Evolutionary conservation across 2,797 vertebrate species (phyloP).

Genomic region (Crenichthys baileyi): DNA sequence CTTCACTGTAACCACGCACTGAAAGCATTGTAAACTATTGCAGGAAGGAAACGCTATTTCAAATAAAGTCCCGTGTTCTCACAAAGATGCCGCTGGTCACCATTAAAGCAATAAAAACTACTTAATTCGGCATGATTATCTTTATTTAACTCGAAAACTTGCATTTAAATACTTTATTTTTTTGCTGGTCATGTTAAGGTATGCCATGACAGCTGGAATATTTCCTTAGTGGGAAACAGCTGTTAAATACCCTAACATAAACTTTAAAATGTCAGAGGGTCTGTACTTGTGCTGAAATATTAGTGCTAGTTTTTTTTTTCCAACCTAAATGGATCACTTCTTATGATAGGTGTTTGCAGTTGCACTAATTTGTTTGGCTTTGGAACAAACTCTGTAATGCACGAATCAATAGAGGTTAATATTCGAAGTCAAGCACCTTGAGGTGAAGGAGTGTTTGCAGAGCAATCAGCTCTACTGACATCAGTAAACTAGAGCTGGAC

Average conservation of each 20-base stretch:
- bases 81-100: neutral
- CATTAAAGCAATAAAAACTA: neutral
- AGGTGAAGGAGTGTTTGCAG: neutral
- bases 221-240: constrained; percentile 14
- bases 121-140: neutral
- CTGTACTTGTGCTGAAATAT: neutral
- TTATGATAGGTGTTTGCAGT: neutral
- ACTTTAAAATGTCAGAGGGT: neutral
- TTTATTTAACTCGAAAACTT: neutral
- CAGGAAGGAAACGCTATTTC: neutral
- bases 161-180: constrained; percentile 6
- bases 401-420: neutral
- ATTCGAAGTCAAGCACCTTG: constrained; percentile 2
- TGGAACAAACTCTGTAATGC: neutral
- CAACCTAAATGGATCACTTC: neutral
- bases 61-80: neutral
- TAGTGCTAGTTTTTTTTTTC: neutral
- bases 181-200: constrained; percentile 38
- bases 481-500: neutral
- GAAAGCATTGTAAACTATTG: neutral
- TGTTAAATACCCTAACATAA: neutral
- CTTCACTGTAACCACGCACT: neutral
- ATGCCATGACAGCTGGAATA: constrained; percentile 71
- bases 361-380: neutral
- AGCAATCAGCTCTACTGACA: neutral